These are phyloP conservation scores for Loriculus beryllinus DNA, from an alignment of 2,797 vertebrate species.

Conservation along the genomic window DNA sequence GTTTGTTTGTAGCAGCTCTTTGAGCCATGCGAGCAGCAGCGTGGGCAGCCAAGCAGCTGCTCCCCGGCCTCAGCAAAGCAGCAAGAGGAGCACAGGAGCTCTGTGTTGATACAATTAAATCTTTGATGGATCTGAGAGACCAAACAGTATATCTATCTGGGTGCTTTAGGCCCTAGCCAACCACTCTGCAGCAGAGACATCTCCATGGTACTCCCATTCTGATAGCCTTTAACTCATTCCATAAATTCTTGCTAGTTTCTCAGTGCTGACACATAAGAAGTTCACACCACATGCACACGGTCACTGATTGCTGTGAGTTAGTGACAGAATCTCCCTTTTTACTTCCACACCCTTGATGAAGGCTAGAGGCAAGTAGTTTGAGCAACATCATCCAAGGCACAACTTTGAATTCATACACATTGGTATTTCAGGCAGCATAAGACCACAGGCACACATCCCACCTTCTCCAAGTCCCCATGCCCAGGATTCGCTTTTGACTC, in stretches of 20 bases:
- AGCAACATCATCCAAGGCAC: background rate
- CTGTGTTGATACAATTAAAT: background rate
- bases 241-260: background rate
- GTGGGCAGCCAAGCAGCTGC: background rate
- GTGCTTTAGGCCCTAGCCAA: background rate
- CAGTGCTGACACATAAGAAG: background rate
- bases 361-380: background rate
- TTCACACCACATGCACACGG: fast-evolving
- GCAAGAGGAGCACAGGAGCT: background rate
- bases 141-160: background rate
- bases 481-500: background rate
- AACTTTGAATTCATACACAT: background rate
- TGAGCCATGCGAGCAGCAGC: background rate
- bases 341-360: background rate
- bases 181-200: background rate
- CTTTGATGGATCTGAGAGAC: background rate
- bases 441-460: background rate
- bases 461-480: background rate
- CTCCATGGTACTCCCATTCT: fast-evolving
- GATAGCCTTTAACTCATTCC: background rate
- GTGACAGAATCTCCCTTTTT: background rate
- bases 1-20: background rate
- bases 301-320: background rate
- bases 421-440: background rate
- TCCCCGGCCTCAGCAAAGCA: background rate